Percentiles rank a stretch among this genome's conserved stretches.
Evolutionary conservation across 2,797 vertebrate genomes (phyloP).

Genomic region (Tamandua tetradactyla): DNA sequence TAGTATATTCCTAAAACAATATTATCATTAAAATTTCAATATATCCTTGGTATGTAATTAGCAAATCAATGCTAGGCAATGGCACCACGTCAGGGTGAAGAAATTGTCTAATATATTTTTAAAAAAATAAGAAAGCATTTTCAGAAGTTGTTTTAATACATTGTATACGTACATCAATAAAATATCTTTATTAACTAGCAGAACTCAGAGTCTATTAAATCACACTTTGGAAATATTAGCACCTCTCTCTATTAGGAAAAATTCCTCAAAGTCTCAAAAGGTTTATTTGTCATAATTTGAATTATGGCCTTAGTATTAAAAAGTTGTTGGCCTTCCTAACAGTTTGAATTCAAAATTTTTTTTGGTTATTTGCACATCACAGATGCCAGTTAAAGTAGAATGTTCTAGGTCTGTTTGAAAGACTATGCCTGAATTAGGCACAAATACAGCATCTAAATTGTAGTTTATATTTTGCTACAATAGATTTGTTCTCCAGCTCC

Average conservation of each 20-base stretch:
- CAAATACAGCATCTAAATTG: not conserved
- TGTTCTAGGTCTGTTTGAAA: not conserved
- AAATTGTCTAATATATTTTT: not conserved
- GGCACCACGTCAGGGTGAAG: not conserved
- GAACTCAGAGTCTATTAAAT: constrained; percentile 76
- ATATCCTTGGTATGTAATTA: not conserved
- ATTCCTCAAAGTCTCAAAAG: constrained; percentile 62
- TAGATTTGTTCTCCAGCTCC: not conserved
- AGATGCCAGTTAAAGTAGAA: constrained; percentile 59
- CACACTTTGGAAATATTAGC: constrained; percentile 68
- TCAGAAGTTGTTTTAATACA: constrained; percentile 29
- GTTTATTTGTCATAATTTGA: constrained; percentile 79
- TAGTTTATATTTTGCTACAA: not conserved
- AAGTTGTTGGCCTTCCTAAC: constrained; percentile 72
- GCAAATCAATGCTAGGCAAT: not conserved
- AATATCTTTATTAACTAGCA: constrained; percentile 69
- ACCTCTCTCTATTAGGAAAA: constrained; percentile 49
- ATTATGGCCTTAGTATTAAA: constrained; percentile 68
- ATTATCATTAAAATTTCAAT: not conserved
- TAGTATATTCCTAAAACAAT: no score
- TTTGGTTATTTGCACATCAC: constrained; percentile 74
- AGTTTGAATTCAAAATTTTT: constrained; percentile 64
- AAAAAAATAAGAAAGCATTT: constrained; percentile 46
- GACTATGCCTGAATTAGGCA: not conserved
- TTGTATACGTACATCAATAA: constrained; percentile 65